phyloP scores from a whole-genome alignment of 2,888 invertebrate species.

The Pseudococcus longispinus region DNA sequence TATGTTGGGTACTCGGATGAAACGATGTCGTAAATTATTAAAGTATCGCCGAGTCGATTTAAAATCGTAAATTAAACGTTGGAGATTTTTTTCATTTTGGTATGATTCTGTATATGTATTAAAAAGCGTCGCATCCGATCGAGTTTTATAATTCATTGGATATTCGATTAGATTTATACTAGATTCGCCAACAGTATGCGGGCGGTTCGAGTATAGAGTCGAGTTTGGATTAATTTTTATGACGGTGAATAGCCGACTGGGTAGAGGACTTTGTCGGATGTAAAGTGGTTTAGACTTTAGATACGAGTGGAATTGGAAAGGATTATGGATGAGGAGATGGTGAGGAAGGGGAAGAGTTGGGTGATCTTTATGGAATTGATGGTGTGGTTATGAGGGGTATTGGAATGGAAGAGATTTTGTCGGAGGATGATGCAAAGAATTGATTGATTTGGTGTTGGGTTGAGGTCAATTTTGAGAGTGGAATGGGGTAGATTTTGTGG shows the following conservation, averaged over 20 bases:
- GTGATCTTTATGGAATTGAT: background rate
- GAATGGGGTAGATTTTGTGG: no score
- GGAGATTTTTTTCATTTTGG: background rate
- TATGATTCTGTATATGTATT: background rate
- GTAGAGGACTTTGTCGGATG: background rate
- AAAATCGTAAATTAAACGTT: slow-evolving; percentile 18
- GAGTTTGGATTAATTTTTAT: background rate
- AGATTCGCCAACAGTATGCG: background rate
- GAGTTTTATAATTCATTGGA: background rate
- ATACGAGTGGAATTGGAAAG: background rate
- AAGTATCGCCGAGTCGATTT: slow-evolving; percentile 14
- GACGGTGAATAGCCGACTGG: background rate
- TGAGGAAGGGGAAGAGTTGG: background rate
- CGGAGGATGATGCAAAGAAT: no score
- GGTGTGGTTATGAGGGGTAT: no score
- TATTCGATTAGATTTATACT: slow-evolving; percentile 10
- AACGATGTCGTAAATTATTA: slow-evolving; percentile 25
- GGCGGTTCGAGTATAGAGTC: background rate
- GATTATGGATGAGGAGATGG: background rate
- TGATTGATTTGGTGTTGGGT: no score
- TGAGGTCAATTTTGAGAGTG: no score
- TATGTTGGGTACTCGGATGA: background rate
- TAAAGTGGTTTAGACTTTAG: background rate
- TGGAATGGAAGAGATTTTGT: no score
- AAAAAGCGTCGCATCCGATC: background rate